Evolutionary conservation across 2,888 invertebrate species (phyloP), one percentile per base, ranked within the genome.

Genomic region (Ectemnius cavifrons): DNA sequence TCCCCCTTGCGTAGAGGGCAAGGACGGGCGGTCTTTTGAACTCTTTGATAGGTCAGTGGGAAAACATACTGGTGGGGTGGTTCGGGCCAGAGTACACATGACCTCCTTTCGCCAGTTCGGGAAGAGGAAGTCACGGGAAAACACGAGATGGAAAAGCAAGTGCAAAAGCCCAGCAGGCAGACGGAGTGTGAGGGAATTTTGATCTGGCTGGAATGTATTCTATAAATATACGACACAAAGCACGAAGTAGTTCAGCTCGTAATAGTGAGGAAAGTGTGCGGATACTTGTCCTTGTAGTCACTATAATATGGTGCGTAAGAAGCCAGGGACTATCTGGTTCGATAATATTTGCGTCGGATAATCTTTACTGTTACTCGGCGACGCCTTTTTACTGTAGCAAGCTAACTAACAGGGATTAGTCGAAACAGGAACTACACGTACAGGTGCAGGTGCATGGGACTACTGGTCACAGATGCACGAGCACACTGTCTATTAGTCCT

Each of bases 401-500:
- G 45, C 57, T 64, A 11, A 67, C 20, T 71, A 1, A 4, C n/a
- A 52, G n/a, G 52, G 52, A 14, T 52, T 6, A 5, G 8, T 14
- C 1, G 5, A 4, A 14, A 52, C 52, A 13, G 16, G 60, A 61
- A 27, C 45, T n/a, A 57, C 27, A 16, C 28, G 56, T 63, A 49
- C 18, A 49, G 28, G 67, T 47, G 61, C 71, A 67, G 67, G 65
- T 70, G 62, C 63, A 59, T 67, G 60, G 69, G 74, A 63, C 79
- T 78, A 63, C 76, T 80, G 73, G 75, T 80, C 77, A 66, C 75
- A 81, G 78, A 84, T 76, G 73, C 78, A 77, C 72, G 63, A 73
- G 70, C 75, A 63, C 70, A 79, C 79, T 77, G 68, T 78, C 80
- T 75, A 82, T 78, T 75, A 79, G 67, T 78, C 77, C 84, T 88